Evolutionary conservation across 2,888 invertebrate genomes (phyloP), one percentile per base, ranked within the genome.

Genomic region (Spodoptera picta): DNA sequence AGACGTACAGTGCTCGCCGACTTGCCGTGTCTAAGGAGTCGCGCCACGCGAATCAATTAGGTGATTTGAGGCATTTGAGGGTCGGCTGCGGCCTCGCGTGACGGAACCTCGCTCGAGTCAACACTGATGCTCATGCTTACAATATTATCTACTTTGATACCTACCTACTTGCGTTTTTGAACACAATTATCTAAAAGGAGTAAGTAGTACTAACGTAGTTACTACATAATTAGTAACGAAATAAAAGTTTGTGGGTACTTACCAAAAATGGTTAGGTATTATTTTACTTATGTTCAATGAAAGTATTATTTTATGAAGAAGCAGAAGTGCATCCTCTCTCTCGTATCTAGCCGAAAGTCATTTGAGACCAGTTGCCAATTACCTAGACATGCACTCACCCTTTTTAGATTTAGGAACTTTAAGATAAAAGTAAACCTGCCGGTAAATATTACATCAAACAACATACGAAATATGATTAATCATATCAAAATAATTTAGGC

Each of bases 11-110:
- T 53, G 48, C 55, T 49, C 51, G 55, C 47, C 51, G 66, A 69
- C 70, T 70, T 68, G 73, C 69, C 73, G 79, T 61, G 69, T 70
- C 80, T 84, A 77, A 83, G 81, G 79, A 85, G 80, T 79, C 79
- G 71, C 77, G 76, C 84, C 85, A 88, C 84, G 84, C 85, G 80
- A 89, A 86, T 87, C 90, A 89, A 90, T 90, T 90, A 89, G 84
- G 83, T 87, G 83, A 90, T 89, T 88, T 86, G 88, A 89, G 84
- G 83, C 84, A 71, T 73, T 71, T 60, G 74, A 73, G 71, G 71
- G 74, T 69, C 51, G 60, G 66, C 79, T 82, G 82, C 73, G 81
- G 79, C 72, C 76, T 89, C 69, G 88, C 89, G 88, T 88, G 88
- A 71, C 74, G 65, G 69, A 60, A 73, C 73, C 73, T 71, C 65